Evolutionary conservation across 1,140 invertebrate species (phyloP), one percentile per base, ranked within the genome.

Genomic region (Heliconius eleuchia): DNA sequence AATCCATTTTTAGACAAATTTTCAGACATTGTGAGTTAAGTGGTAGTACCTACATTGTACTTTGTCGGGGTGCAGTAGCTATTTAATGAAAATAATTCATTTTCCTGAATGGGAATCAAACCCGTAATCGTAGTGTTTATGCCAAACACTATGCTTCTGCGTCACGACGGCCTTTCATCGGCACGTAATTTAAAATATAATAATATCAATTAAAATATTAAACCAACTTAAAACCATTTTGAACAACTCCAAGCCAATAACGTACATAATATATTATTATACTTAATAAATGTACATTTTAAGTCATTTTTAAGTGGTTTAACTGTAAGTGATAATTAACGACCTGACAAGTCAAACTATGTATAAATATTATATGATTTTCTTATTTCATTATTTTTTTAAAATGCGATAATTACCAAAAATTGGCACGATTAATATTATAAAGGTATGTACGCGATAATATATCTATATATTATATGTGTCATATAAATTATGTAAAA

Each of bases 261-360:
- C 27, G 23, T 30, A 16, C 23, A 16, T 30, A 30, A 66, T 66
- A 66, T 66, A 66, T 66, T 66, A 66, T 66, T 66, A 66, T 27
- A 66, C 60, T 66, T 66, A 30, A 30, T 66, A 66, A 27, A 66
- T 30, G 60, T 30, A 16, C 13, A 30, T 66, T 66, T 30, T 66
- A 66, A 66, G 60, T 66, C n/a, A 66, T 18, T 27, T 66, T 30
- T 66, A 66, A 66, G 23, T 66, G n/a, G 3, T 66, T 66, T 30
- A 27, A 66, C 23, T 66, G 60, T 23, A 60, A 66, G 60, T 66
- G 60, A 66, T 66, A 66, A 66, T 66, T 66, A 66, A 66, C 60
- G 11, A 66, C 11, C 60, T 66, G 60, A 66, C 60, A 66, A 66
- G 23, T 66, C 6, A 66, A 66, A 66, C 23, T 66, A 66, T 66